Percentiles rank a stretch among this genome's conserved stretches.
Conservation (phyloP, 2,797 vertebrate genomes). For the Manis javanica region DNA sequence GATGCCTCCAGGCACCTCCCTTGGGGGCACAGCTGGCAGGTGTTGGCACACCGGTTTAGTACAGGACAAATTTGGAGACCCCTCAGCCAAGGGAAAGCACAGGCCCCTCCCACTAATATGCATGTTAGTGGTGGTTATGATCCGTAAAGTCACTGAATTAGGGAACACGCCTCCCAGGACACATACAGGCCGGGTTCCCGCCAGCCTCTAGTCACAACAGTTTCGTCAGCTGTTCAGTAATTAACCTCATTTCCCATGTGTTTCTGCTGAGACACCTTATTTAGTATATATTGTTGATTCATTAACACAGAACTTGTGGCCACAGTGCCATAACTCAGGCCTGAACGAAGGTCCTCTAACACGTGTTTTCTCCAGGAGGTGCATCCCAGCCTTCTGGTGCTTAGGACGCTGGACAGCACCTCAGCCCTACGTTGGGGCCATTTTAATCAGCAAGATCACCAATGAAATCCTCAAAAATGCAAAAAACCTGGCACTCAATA, state of each 20-base stretch:
- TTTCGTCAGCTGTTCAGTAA: not conserved
- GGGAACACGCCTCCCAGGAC: accelerated
- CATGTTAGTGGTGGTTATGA: not conserved
- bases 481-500: accelerated
- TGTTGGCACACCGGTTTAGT: accelerated
- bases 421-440: accelerated
- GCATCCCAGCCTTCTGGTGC: accelerated
- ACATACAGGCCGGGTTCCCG: accelerated
- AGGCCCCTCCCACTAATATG: accelerated
- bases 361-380: accelerated
- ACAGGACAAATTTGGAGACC: no score
- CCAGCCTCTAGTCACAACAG: accelerated
- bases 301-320: accelerated
- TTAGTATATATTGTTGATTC: accelerated
- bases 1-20: not conserved
- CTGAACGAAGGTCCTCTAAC: not conserved
- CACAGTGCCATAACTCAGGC: accelerated
- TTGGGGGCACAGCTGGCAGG: accelerated
- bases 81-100: no score
- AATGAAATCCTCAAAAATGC: accelerated
- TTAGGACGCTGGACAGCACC: accelerated
- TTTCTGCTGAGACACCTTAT: accelerated
- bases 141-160: not conserved
- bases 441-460: not conserved
- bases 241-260: accelerated